Percentiles rank a stretch among this genome's conserved stretches.
phyloP scores from a whole-genome alignment of 2,888 invertebrate genomes.

The Agrochola lota region DNA sequence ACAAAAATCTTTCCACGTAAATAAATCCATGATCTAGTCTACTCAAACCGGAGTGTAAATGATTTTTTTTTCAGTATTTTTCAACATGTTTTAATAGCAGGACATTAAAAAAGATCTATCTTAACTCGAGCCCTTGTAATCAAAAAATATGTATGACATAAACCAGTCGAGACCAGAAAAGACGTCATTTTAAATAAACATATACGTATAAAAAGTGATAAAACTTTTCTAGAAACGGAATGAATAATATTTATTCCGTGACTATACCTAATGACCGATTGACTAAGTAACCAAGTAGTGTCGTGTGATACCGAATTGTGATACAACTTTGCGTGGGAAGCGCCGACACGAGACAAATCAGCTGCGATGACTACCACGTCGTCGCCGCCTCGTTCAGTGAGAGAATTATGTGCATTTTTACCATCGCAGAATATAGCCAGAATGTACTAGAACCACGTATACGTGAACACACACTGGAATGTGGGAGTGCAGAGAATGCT shows the following conservation, averaged over 20 bases:
- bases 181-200: slow-evolving; percentile 6
- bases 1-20: slow-evolving; percentile 59
- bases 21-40: slow-evolving; percentile 47
- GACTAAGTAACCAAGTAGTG: slow-evolving; percentile 76
- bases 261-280: slow-evolving; percentile 72
- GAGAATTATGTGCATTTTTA: slow-evolving; percentile 61
- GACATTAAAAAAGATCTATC: slow-evolving; percentile 40
- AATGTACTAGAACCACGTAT: slow-evolving; percentile 36
- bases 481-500: slow-evolving; percentile 42
- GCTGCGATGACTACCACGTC: slow-evolving; percentile 70
- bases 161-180: slow-evolving; percentile 6
- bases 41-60: slow-evolving; percentile 28
- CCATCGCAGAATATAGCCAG: slow-evolving; percentile 38
- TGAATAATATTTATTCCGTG: slow-evolving; percentile 36
- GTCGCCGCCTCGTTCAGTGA: slow-evolving; percentile 53
- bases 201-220: slow-evolving; percentile 17
- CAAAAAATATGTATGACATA: slow-evolving; percentile 33
- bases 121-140: slow-evolving; percentile 42
- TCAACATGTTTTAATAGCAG: slow-evolving; percentile 37
- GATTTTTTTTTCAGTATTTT: slow-evolving; percentile 7
- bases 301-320: slow-evolving; percentile 76
- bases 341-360: slow-evolving; percentile 76
- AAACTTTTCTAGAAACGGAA: slow-evolving; percentile 73
- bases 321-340: slow-evolving; percentile 76
- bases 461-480: slow-evolving; percentile 11